These are phyloP conservation scores for Streptopelia turtur DNA, from an alignment of 2,797 vertebrate species.

Conservation along the genomic window DNA sequence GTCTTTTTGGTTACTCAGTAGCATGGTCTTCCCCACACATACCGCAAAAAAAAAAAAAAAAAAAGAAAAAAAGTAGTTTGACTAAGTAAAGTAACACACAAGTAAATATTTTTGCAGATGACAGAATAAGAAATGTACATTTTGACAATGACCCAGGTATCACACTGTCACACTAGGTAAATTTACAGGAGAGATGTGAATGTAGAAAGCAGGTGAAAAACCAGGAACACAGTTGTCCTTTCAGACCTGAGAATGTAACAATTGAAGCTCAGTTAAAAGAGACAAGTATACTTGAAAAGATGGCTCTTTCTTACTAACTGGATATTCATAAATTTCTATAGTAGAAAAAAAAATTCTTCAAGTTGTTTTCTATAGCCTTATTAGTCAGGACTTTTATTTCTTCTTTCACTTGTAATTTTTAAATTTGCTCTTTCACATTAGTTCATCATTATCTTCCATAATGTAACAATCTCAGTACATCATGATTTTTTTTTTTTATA, in stretches of 20 bases:
- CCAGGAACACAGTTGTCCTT: neutral
- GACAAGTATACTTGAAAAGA: neutral
- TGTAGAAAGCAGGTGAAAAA: neutral
- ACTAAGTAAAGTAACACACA: neutral
- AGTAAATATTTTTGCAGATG: neutral
- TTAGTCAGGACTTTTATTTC: neutral
- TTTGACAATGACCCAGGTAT: neutral
- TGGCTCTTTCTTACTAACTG: neutral
- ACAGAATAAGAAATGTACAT: neutral
- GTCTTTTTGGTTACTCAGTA: neutral
- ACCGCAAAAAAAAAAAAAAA: no score
- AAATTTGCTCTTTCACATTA: neutral
- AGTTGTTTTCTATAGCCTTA: neutral
- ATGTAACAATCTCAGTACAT: neutral
- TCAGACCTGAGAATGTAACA: neutral
- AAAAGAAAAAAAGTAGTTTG: neutral
- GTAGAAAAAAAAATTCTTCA: neutral
- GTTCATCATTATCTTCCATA: neutral
- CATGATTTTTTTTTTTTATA: no score
- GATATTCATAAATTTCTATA: neutral
- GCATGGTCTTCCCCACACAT: rapidly evolving
- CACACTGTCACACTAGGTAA: neutral
- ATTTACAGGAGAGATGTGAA: neutral
- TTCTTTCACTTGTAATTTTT: neutral
- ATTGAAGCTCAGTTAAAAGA: neutral